A percentile compares a stretch with the other conserved stretches of the same genome.
Evolutionary conservation across 2,888 invertebrate species (phyloP).

Genomic region (Mythimna ferrago): DNA sequence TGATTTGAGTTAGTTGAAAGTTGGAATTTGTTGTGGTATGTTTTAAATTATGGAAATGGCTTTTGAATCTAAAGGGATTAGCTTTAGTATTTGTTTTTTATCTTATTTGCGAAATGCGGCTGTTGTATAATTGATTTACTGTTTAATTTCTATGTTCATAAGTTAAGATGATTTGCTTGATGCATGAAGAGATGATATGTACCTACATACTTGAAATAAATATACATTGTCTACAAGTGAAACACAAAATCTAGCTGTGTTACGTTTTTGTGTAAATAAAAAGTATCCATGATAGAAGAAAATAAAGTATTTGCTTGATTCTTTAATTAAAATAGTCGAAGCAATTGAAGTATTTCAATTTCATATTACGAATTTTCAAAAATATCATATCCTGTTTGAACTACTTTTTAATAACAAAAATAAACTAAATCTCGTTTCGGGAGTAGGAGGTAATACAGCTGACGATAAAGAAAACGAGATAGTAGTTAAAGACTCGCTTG

Average conservation of each 20-base stretch:
- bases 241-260: not conserved
- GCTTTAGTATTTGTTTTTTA: not conserved
- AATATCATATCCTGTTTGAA: not conserved
- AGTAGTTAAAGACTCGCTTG: conserved; percentile 23
- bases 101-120: not conserved
- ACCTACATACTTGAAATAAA: not conserved
- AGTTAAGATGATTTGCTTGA: not conserved
- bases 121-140: not conserved
- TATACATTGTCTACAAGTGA: not conserved
- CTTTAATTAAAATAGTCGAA: not conserved
- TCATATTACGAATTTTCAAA: not conserved
- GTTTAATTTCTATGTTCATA: not conserved
- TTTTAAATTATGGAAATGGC: too few relatives aligned
- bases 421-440: not conserved
- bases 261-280: not conserved
- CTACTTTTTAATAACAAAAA: not conserved
- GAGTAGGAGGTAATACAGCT: conserved; percentile 7
- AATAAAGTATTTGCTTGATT: not conserved
- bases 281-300: not conserved
- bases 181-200: not conserved
- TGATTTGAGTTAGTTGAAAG: conserved; percentile 7
- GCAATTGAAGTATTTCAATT: not conserved
- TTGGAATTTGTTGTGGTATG: not conserved
- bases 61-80: not conserved
- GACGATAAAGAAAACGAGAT: conserved; percentile 19